Evolutionary conservation across 2,113 vertebrate genomes (phyloP).

Genomic region (Accipiter cooperii): DNA sequence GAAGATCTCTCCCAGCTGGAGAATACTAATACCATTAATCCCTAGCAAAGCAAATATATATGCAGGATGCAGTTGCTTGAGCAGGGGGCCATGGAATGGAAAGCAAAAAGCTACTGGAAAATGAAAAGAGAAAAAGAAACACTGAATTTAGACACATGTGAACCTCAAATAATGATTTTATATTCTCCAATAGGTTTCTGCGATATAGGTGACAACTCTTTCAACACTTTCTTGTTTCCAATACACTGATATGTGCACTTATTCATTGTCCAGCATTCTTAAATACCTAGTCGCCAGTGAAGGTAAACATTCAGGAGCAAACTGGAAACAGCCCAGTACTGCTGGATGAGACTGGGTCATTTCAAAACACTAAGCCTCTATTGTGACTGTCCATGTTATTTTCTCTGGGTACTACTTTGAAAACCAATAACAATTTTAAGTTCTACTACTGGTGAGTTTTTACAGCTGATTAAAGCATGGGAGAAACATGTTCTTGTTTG

Average conservation of each 20-base stretch:
- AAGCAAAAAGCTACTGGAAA: not conserved
- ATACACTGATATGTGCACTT: not conserved
- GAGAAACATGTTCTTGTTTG: not conserved
- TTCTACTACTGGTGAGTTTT: not conserved
- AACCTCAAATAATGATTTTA: not conserved
- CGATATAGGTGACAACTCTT: not conserved
- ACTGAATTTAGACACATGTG: not conserved
- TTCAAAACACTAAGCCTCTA: not conserved
- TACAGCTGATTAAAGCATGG: not conserved
- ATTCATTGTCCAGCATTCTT: not conserved
- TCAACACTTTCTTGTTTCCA: not conserved
- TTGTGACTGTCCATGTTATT: not conserved
- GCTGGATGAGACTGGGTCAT: not conserved
- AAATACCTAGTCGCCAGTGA: not conserved
- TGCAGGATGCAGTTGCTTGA: not conserved
- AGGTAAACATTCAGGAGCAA: not conserved
- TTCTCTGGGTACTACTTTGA: not conserved
- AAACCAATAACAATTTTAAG: not conserved
- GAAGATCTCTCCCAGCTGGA: not conserved
- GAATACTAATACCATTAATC: not conserved
- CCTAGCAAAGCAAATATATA: not conserved
- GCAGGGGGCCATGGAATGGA: rapidly evolving
- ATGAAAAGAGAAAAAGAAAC: not conserved
- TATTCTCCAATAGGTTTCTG: not conserved
- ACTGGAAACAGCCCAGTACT: not conserved